A percentile compares a stretch with the other conserved stretches of the same genome.
These are phyloP conservation scores for Acanthosepion esculentum DNA, from an alignment of 2,888 invertebrate species.

Conservation along the genomic window DNA sequence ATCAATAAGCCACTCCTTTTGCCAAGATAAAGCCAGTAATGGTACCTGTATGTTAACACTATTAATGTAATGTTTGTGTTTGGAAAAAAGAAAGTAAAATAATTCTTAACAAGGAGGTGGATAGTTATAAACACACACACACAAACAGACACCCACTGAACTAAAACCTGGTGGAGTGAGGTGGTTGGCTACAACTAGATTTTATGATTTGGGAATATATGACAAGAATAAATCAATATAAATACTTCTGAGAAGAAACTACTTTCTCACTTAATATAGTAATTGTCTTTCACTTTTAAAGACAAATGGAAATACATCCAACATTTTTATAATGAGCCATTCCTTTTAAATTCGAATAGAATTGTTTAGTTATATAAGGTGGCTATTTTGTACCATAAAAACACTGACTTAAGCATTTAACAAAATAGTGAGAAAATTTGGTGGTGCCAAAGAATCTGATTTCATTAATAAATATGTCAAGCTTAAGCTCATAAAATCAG, in stretches of 20 bases:
- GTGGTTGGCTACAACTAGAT: background rate
- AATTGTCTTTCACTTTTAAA: background rate
- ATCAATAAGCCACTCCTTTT: background rate
- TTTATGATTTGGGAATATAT: background rate
- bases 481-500: too few relatives aligned
- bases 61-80: background rate
- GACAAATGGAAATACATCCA: background rate
- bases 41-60: background rate
- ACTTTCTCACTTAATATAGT: too few relatives aligned
- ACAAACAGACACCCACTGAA: too few relatives aligned
- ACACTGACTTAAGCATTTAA: background rate
- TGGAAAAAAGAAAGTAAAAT: background rate
- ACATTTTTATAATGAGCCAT: too few relatives aligned
- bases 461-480: background rate
- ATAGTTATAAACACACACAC: too few relatives aligned
- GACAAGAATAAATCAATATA: background rate
- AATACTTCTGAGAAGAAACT: background rate
- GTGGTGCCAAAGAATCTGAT: background rate
- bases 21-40: background rate
- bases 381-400: too few relatives aligned
- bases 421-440: too few relatives aligned
- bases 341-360: too few relatives aligned
- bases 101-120: too few relatives aligned
- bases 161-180: background rate
- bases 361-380: background rate